Base-by-base conservation (phyloP, 1,140 invertebrate species). In the Leguminivora glycinivorella region DNA sequence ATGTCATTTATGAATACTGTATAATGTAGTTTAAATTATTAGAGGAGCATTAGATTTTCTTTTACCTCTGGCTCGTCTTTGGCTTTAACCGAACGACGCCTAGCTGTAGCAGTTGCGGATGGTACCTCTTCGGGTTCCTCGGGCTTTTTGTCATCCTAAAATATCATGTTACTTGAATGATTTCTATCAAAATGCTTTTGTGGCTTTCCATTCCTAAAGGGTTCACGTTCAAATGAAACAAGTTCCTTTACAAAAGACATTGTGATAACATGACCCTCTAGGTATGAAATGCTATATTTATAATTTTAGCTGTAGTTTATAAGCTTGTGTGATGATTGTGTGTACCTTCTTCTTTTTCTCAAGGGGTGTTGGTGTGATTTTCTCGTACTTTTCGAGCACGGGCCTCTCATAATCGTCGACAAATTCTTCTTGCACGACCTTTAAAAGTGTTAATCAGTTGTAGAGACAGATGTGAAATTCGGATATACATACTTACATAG, bases 381-480 rank as follows among this genome's bases (percentile, higher is more conserved):
- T 93, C 72, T 93, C 92, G 76, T 93, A 94, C 88, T 94, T 95
- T 81, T 95, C 94, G 17, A 95, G 91, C 6, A 95, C 94, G 4
- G 94, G 88, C 72, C 94, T 93, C 71, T 95, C 94, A 78, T 95
- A 95, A 85, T 95, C 94, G 31, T 90, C 88, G 75, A 90, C 75
- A 78, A 90, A 89, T 72, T 91, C 85, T 72, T 85, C 92, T 72
- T 93, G 92, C 26, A 93, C 92, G 70, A 94, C 94, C 79, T 90
- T 88, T 69, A 82, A 84, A 77, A 78, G 72, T 68, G 70, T 58
- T 17, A 63, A 56, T 47, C 43, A 47, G n/a, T 47, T 47, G 43
- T 47, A 17, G 17, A 17, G 19, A 52, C n/a, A 52, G 7, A 22
- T 22, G 47, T 22, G 17, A 2, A 38, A 38, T 38, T 12, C 14